Conservation (phyloP, 1,140 invertebrate genomes). For the Thereuonema tuberculata region DNA sequence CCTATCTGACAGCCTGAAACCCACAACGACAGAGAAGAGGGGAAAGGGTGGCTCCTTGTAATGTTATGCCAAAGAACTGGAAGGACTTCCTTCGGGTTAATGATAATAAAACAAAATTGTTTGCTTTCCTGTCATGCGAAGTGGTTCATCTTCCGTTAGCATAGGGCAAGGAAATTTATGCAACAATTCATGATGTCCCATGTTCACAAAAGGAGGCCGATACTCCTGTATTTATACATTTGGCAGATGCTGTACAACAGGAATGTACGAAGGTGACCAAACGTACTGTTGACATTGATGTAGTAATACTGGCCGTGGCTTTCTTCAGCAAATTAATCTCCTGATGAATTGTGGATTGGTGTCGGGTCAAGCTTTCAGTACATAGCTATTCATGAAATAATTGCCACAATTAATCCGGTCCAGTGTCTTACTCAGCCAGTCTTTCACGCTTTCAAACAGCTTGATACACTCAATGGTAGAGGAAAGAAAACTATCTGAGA, state of each 20-base stretch:
- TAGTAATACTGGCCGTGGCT: constrained; percentile 19
- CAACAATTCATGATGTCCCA: not conserved
- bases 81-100: not conserved
- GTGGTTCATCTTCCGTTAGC: not conserved
- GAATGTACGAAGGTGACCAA: constrained; percentile 15
- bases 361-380: constrained; percentile 11
- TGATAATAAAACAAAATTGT: not conserved
- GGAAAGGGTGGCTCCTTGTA: not conserved
- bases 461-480: constrained; percentile 17
- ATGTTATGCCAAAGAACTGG: not conserved
- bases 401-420: not conserved
- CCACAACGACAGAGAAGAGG: not conserved
- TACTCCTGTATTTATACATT: constrained; percentile 19
- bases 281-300: constrained; percentile 21
- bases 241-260: constrained; percentile 12
- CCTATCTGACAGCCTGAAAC: not conserved
- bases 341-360: constrained; percentile 17
- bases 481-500: constrained; percentile 21
- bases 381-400: constrained; percentile 9
- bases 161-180: not conserved
- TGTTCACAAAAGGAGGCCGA: constrained; percentile 19
- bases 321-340: not conserved
- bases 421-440: constrained; percentile 7
- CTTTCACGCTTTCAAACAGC: constrained; percentile 20
- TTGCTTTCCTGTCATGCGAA: not conserved